phyloP scores from a whole-genome alignment of 2,113 vertebrate species.

The Saccopteryx leptura region DNA sequence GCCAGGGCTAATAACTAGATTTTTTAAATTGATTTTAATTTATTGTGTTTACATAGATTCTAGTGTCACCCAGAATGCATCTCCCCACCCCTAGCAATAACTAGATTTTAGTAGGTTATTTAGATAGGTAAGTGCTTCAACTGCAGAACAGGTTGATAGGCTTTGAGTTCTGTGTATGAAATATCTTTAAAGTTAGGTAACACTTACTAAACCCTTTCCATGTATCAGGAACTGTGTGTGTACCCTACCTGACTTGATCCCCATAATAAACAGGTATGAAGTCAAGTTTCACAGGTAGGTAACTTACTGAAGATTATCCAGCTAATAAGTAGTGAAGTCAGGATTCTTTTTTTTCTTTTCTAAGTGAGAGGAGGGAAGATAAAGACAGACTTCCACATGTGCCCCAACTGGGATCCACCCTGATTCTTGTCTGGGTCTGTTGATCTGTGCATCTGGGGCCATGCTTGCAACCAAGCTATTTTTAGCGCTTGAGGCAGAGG shows the following conservation, averaged over 20 bases:
- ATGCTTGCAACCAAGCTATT: too few relatives aligned
- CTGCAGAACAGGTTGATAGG: not conserved
- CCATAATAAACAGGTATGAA: not conserved
- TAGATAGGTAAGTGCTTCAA: not conserved
- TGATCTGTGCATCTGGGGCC: too few relatives aligned
- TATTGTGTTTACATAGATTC: too few relatives aligned
- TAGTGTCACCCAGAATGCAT: too few relatives aligned
- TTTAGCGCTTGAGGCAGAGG: too few relatives aligned
- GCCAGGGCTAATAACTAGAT: too few relatives aligned
- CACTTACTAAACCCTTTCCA: not conserved
- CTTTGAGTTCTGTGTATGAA: not conserved
- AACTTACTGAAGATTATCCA: not conserved
- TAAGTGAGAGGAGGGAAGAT: too few relatives aligned
- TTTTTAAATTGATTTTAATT: too few relatives aligned
- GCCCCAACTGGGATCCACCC: too few relatives aligned
- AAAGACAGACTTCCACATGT: too few relatives aligned
- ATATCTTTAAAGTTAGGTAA: slow-evolving; percentile 13
- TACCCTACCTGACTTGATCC: not conserved
- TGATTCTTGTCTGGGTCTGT: too few relatives aligned
- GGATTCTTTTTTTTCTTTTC: not conserved
- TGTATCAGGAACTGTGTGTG: not conserved
- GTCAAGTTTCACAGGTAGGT: not conserved
- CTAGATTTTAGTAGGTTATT: slow-evolving; percentile 12
- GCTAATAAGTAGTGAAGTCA: not conserved
- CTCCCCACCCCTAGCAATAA: not conserved